phyloP scores from a whole-genome alignment of 2,113 vertebrate species.

The Siniperca chuatsi region DNA sequence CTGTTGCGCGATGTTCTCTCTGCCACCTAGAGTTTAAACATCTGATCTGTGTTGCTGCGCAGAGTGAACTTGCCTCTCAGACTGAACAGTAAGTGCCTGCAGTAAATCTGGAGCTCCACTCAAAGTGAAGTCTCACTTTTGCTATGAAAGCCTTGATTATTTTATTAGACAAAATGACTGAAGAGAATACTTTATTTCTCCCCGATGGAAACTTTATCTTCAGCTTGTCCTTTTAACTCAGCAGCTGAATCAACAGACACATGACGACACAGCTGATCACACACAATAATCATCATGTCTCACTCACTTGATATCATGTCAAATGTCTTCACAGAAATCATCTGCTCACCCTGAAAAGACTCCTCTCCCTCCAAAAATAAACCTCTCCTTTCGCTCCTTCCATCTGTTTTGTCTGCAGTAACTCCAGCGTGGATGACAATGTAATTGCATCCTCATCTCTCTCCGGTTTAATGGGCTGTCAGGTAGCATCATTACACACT shows the following conservation, averaged over 20 bases:
- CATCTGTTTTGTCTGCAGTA: constrained; percentile 43
- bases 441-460: constrained; percentile 75
- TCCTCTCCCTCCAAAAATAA: constrained; percentile 36
- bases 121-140: constrained; percentile 17
- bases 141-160: background rate
- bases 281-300: constrained; percentile 32
- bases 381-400: background rate
- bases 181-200: background rate
- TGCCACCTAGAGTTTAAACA: background rate
- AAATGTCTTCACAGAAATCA: constrained; percentile 28
- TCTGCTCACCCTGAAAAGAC: constrained; percentile 28
- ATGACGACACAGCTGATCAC: constrained; percentile 27
- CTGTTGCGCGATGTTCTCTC: background rate
- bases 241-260: constrained; percentile 6
- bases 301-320: constrained; percentile 41
- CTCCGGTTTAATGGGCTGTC: constrained; percentile 69
- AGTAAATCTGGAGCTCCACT: constrained; percentile 27
- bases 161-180: background rate
- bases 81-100: background rate
- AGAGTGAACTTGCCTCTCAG: background rate
- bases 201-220: background rate
- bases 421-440: constrained; percentile 64
- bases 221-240: background rate
- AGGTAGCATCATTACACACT: constrained; percentile 61
- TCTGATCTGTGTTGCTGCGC: background rate